Percentiles rank a stretch among this genome's conserved stretches.
phyloP scores from a whole-genome alignment of 2,888 invertebrate genomes.

The Tetranychus piercei region DNA sequence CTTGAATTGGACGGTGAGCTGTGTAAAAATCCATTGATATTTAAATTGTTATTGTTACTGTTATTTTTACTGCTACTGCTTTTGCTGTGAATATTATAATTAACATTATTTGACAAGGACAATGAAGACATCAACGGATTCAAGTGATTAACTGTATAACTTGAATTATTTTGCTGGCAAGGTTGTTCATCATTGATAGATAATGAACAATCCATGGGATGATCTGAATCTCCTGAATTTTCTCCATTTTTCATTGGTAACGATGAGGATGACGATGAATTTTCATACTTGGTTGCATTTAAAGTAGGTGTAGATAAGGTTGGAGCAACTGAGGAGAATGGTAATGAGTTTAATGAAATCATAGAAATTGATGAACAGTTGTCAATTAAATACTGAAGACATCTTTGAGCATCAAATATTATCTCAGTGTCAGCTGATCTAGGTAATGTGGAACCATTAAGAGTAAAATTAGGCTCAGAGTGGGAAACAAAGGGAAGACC shows the following conservation, averaged over 20 bases:
- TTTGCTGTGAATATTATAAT: not conserved
- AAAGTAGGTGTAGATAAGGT: not conserved
- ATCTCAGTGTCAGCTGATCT: constrained; percentile 9
- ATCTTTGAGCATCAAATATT: constrained; percentile 21
- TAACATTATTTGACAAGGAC: not conserved
- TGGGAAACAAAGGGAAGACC: not conserved
- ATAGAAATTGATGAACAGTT: constrained; percentile 17
- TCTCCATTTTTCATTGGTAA: too few relatives aligned
- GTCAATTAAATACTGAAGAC: constrained; percentile 22
- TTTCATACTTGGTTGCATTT: too few relatives aligned
- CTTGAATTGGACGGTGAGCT: not conserved
- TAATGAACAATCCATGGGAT: not conserved
- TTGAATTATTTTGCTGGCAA: too few relatives aligned
- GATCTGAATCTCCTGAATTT: not conserved
- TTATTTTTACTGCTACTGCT: not conserved
- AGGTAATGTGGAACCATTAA: not conserved
- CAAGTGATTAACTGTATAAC: not conserved
- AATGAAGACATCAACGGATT: not conserved
- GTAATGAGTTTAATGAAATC: constrained; percentile 15
- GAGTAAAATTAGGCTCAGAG: not conserved
- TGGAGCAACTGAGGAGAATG: not conserved
- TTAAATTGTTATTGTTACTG: not conserved
- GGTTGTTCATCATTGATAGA: too few relatives aligned
- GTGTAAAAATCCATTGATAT: not conserved
- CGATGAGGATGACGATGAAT: too few relatives aligned